Conservation (phyloP, 2,888 invertebrate species). For the Panorpa germanica region DNA sequence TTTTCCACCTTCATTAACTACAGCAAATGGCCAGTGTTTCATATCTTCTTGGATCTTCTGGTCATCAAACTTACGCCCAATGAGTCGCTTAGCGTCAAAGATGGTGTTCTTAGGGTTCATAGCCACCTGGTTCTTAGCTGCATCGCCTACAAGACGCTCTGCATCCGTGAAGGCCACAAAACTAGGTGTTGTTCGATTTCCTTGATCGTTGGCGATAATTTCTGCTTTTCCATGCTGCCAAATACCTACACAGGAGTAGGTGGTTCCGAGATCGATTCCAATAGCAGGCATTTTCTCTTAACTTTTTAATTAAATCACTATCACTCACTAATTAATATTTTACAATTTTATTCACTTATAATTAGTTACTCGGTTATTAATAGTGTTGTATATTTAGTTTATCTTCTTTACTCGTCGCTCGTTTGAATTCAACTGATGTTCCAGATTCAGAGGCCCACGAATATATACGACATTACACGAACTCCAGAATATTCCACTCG, state of each 20-base stretch:
- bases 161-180: constrained; percentile 77
- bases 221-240: constrained; percentile 67
- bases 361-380: too few species aligned
- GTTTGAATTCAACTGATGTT: too few species aligned
- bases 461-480: too few species aligned
- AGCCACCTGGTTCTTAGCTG: constrained; percentile 69
- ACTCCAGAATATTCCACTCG: too few species aligned
- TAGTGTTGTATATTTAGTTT: too few species aligned
- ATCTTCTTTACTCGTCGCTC: too few species aligned
- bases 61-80: constrained; percentile 66
- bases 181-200: constrained; percentile 72
- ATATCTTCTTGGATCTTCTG: constrained; percentile 58
- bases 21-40: constrained; percentile 69
- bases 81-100: constrained; percentile 68
- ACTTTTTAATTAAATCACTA: constrained; percentile 11
- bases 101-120: constrained; percentile 69
- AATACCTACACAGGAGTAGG: constrained; percentile 74
- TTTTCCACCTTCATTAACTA: constrained; percentile 44
- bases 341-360: too few species aligned
- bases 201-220: constrained; percentile 78
- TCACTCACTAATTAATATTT: too few species aligned
- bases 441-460: too few species aligned
- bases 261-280: constrained; percentile 75
- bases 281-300: constrained; percentile 34
- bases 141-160: constrained; percentile 70